Evolutionary conservation across 2,113 vertebrate genomes (phyloP), one percentile per base, ranked within the genome.

Genomic region (Cavia aperea): DNA sequence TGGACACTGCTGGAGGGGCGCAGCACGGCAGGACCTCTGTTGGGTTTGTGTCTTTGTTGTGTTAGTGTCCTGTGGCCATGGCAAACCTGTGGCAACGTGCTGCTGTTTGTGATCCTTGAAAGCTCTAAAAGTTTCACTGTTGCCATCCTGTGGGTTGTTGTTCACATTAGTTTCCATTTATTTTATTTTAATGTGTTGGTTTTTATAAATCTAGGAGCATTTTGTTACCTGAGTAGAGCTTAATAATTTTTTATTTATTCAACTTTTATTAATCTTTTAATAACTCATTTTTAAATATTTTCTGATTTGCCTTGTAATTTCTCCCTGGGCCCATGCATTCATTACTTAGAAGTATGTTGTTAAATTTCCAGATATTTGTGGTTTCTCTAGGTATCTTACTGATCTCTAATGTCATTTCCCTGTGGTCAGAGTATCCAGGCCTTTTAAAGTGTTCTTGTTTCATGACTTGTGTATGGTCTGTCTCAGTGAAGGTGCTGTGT

Each of bases 221-320:
- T 43, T 78, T 77, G 36, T 77, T 85, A 12, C 19, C 18, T 12
- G 2, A 16, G 51, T 62, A 87, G 39, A 60, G 39, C 39, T n/a
- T 79, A 88, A 54, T 88, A 49, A 70, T 79, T 79, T 60, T 56
- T 36, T 21, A 90, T 63, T 63, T 63, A 29, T 63, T 63, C 29
- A 63, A 63, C 56, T 58, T 63, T 63, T 63, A 62, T 62, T 62
- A 24, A 63, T 19, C 21, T 63, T 58, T 58, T 58, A 87, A 49
- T 81, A 56, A 72, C 72, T 81, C 88, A 73, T 81, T 81, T 63
- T 51, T 24, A 91, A 84, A 85, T 65, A 75, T 75, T 84, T 84
- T 75, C 39, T 65, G 33, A 75, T 75, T 89, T 93, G 2, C 14
- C 46, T 77, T n/a, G 51, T 31, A 56, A 29, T 77, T 94, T 90